Evolutionary conservation across 2,113 vertebrate species (phyloP), one percentile per base, ranked within the genome.

Genomic region (Lophura nycthemera): DNA sequence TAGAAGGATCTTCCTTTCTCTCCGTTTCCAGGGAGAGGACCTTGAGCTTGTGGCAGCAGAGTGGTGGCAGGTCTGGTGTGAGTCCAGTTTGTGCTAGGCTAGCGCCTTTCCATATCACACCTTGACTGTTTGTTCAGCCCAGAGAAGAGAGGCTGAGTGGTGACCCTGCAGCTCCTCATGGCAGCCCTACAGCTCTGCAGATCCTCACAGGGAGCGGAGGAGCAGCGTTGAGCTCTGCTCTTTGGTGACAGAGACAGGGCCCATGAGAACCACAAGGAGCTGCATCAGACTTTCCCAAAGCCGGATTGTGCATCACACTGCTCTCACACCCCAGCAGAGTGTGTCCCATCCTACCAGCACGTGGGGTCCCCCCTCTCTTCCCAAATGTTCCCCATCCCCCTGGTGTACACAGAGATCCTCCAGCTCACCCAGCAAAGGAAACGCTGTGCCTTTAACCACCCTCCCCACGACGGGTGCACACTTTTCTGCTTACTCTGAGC

Each of bases 401-500:
- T 40, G 38, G n/a, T 56, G 32, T 4, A 1, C 63, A 20, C 21
- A 20, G n/a, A 86, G 73, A 12, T 64, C 36, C 45, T 20, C 8
- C 15, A 30, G 24, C 71, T 96, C 25, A 40, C 59, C 70, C 61
- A 36, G 83, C 8, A 21, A 92, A 91, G 79, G 67, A 76, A 85
- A 11, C 17, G 25, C 72, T 96, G 93, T 7, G 32, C 90, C 83
- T 97, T 97, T 97, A 97, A 96, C 85, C 1, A 2, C 80, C 72
- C 56, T 93, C 59, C 89, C 61, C 25, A 1, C 13, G 8, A 15
- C 0, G 36, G 61, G 65, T 79, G 78, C 85, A 94, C 85, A 87
- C 92, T 97, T 83, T 93, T 74, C 89, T 97, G 86, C 92, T 93
- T 96, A 90, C 81, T 95, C 93, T 72, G 84, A 94, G 12, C 91